Evolutionary conservation across 2,888 invertebrate genomes (phyloP).

Genomic region (Carpatolechia fugitivella): DNA sequence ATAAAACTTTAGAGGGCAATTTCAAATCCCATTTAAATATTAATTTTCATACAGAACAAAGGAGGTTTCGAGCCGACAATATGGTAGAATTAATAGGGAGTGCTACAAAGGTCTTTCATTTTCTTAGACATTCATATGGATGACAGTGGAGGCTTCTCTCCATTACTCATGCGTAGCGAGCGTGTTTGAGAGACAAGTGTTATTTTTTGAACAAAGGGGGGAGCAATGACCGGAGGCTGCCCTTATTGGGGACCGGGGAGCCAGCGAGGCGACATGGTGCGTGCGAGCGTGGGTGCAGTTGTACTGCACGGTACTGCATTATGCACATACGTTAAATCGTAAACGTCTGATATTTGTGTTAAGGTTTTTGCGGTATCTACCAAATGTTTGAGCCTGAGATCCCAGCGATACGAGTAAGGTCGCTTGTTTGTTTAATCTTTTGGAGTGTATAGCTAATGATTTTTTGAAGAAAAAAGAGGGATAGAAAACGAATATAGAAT

Average conservation of each 20-base stretch:
- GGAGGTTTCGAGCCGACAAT: not conserved
- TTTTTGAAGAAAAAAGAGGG: no score
- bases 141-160: constrained; percentile 40
- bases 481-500: no score
- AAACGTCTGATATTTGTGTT: no score
- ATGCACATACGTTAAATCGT: not conserved
- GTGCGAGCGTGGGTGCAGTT: not conserved
- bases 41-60: constrained; percentile 7
- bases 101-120: constrained; percentile 33
- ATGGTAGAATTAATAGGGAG: constrained; percentile 2
- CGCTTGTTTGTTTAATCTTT: no score
- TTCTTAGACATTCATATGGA: constrained; percentile 38
- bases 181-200: constrained; percentile 50
- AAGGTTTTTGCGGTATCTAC: no score
- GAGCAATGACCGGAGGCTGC: constrained; percentile 56
- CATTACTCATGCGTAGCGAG: constrained; percentile 35
- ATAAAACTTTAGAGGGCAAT: not conserved
- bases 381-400: no score
- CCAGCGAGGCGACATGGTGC: constrained; percentile 41
- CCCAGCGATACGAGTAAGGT: no score
- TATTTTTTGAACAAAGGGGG: constrained; percentile 68
- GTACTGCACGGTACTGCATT: not conserved
- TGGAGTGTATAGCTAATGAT: no score
- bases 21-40: not conserved
- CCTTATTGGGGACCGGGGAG: constrained; percentile 65